These are phyloP conservation scores for Karalla daura DNA, from an alignment of 2,797 vertebrate species.

Conservation along the genomic window DNA sequence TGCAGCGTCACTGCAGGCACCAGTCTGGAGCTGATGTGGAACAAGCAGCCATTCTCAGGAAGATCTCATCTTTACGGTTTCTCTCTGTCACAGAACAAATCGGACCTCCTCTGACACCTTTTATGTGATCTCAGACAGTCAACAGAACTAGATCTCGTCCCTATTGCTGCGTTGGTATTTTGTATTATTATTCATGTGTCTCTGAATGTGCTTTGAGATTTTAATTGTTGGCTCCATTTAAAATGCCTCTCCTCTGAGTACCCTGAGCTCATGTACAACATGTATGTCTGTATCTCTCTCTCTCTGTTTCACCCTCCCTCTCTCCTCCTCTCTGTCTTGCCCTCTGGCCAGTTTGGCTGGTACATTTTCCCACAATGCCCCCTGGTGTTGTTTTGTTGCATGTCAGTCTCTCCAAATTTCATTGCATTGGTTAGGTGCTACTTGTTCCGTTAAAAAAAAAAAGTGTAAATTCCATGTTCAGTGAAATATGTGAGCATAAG, in stretches of 20 bases:
- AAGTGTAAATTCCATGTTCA: constrained; percentile 19
- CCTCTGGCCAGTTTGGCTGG: too few species aligned
- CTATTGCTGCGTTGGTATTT: constrained; percentile 39
- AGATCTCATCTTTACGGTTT: constrained; percentile 85
- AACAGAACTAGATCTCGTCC: constrained; percentile 38
- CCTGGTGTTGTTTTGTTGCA: constrained; percentile 62
- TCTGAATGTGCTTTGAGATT: constrained; percentile 38
- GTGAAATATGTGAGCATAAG: constrained; percentile 7
- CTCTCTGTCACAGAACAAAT: constrained; percentile 78
- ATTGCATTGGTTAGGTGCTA: constrained; percentile 32
- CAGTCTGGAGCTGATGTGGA: constrained; percentile 69
- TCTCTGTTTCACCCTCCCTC: too few species aligned
- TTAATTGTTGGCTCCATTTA: constrained; percentile 23
- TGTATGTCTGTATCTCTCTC: constrained; percentile 15
- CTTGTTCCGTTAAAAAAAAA: constrained; percentile 2
- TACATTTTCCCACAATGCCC: too few species aligned
- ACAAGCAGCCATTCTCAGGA: constrained; percentile 90
- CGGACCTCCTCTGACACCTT: constrained; percentile 83
- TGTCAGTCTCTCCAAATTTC: constrained; percentile 27
- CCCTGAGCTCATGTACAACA: constrained; percentile 13
- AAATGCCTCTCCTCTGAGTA: constrained; percentile 42
- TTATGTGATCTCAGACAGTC: constrained; percentile 49
- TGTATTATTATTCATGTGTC: constrained; percentile 27
- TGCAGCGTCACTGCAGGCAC: constrained; percentile 62
- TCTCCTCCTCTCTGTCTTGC: too few species aligned